A percentile compares a stretch with the other conserved stretches of the same genome.
phyloP scores from a whole-genome alignment of 2,113 vertebrate genomes.

The Pluvianellus socialis region DNA sequence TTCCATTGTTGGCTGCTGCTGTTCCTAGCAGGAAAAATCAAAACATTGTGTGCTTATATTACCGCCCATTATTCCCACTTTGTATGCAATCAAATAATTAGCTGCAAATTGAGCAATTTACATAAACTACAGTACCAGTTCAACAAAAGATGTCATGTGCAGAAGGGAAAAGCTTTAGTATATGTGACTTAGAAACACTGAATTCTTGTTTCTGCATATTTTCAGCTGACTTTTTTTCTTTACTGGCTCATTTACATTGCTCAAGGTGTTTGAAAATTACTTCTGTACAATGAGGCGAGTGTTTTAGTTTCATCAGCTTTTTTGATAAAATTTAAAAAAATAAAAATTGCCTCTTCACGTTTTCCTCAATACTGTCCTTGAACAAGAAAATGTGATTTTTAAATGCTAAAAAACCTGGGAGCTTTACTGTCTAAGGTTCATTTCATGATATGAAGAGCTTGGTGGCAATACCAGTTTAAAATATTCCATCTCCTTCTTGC shows the following conservation, averaged over 20 bases:
- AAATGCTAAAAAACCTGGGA: neutral
- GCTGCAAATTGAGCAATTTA: conserved; percentile 33
- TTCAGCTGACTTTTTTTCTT: neutral
- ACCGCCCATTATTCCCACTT: neutral
- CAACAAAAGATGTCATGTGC: neutral
- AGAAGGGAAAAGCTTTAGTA: neutral
- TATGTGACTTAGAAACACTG: neutral
- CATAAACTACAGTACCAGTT: neutral
- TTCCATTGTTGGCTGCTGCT: neutral
- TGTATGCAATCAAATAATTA: conserved; percentile 40
- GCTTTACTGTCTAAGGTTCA: neutral
- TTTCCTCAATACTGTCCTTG: neutral
- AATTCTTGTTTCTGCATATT: neutral
- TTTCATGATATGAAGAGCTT: neutral
- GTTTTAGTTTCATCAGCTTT: neutral
- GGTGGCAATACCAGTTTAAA: neutral
- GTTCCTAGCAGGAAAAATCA: neutral
- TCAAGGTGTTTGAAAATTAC: neutral
- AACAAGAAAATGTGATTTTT: neutral
- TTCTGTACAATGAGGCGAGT: neutral
- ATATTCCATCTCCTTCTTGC: neutral
- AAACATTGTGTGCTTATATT: neutral
- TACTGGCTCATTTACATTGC: neutral
- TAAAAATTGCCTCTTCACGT: neutral
- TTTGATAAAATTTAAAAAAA: neutral